Evolutionary conservation across 2,113 vertebrate genomes (phyloP), one percentile per base, ranked within the genome.

Genomic region (Chaenocephalus aceratus): DNA sequence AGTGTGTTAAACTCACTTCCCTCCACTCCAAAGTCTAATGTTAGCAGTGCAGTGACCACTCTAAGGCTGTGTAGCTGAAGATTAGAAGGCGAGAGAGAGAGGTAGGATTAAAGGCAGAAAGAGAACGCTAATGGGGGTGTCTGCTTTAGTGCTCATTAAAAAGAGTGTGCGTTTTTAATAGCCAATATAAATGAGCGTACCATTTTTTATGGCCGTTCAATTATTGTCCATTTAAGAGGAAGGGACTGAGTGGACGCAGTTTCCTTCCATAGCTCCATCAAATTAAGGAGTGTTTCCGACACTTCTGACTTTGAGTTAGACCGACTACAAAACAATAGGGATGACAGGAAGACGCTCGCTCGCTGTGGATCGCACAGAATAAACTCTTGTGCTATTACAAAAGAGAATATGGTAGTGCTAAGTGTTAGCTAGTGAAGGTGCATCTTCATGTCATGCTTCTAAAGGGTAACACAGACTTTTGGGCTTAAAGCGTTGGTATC

Each of bases 191-290:
- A 93, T 77, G 92, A 90, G 82, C 83, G 72, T 71, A 84, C 74
- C 71, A 61, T 78, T 92, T 92, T 41, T 93, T 90, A 92, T 85
- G 26, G 87, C 34, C 87, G 46, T 89, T 92, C 88, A 91, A 86
- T 94, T 92, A 91, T 89, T 89, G 86, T 89, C 90, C 84, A 88
- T 93, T 90, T 91, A 88, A 91, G 75, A 90, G 72, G 86, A 86
- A 78, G 63, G 74, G 71, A 75, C 56, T 76, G 84, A 88, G 86
- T 68, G 80, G 79, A 85, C 67, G 64, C 78, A 79, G 71, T 88
- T 87, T 88, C 66, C 77, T 77, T 81, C 58, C 78, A 77, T 89
- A 88, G 79, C 85, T 84, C 75, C 51, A 54, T 87, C 69, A 62
- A 76, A 61, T 80, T 64, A 76, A 23, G 10, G 74, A 75, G 80